Percentiles rank a stretch among this genome's conserved stretches.
phyloP scores from a whole-genome alignment of 2,888 invertebrate species.

The Noctua janthina region DNA sequence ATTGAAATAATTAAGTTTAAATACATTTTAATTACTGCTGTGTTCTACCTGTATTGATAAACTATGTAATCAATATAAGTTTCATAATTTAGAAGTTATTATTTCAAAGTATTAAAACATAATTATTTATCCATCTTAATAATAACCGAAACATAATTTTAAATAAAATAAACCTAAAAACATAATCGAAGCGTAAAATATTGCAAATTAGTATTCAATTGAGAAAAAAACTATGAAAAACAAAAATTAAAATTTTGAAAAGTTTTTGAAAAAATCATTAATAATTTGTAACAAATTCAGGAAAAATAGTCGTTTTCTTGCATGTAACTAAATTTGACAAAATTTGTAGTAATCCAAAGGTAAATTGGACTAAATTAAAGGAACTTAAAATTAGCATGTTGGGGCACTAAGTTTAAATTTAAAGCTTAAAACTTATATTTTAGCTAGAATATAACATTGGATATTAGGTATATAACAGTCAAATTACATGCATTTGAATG shows the following conservation, averaged over 20 bases:
- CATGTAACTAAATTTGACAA: too few relatives aligned
- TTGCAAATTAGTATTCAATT: conserved; percentile 39
- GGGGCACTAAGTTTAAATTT: conserved; percentile 44
- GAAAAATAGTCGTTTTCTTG: not conserved
- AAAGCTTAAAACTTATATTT: conserved; percentile 52
- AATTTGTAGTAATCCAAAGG: conserved; percentile 27
- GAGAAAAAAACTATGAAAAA: conserved; percentile 26
- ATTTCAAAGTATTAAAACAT: conserved; percentile 43
- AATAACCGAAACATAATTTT: conserved; percentile 36
- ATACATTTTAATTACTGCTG: conserved; percentile 25
- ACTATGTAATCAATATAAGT: not conserved
- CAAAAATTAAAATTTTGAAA: conserved; percentile 28
- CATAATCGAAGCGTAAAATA: conserved; percentile 60
- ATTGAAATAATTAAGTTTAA: conserved; percentile 51
- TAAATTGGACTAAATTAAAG: conserved; percentile 39
- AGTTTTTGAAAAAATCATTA: not conserved
- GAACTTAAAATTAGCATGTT: conserved; percentile 36
- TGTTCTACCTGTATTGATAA: not conserved
- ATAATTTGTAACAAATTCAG: conserved; percentile 11
- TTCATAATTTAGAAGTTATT: conserved; percentile 10
- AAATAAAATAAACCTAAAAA: conserved; percentile 61
- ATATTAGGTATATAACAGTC: conserved; percentile 20
- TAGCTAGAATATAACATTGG: conserved; percentile 16
- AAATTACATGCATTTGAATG: not conserved
- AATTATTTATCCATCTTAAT: conserved; percentile 41